Conservation (phyloP, 2,113 vertebrate species). For the Planiliza haematocheilus region DNA sequence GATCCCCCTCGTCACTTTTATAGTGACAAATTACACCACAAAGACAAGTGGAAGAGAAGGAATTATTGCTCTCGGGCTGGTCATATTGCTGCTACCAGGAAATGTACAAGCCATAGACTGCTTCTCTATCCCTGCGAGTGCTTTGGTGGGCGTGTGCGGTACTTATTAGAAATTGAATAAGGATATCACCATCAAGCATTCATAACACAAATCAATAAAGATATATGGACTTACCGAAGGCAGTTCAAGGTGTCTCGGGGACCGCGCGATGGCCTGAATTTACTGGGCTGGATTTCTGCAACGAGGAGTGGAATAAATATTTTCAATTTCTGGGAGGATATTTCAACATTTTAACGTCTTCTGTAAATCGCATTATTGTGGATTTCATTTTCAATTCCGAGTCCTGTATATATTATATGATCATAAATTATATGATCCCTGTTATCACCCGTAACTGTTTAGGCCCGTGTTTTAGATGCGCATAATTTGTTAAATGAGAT, state of each 20-base stretch:
- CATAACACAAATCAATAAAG: slow-evolving; percentile 81
- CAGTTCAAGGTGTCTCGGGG: slow-evolving; percentile 70
- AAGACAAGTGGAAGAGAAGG: slow-evolving; percentile 78
- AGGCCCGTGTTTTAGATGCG: slow-evolving; percentile 1
- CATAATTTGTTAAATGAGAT: no score
- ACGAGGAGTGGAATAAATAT: slow-evolving; percentile 34
- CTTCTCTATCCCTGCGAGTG: slow-evolving; percentile 48
- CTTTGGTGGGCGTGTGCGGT: slow-evolving; percentile 62
- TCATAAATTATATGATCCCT: neutral
- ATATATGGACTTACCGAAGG: slow-evolving; percentile 81
- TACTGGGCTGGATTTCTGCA: slow-evolving; percentile 77
- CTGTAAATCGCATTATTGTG: neutral
- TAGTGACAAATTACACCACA: slow-evolving; percentile 80
- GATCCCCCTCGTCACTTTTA: slow-evolving; percentile 77
- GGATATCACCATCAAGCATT: slow-evolving; percentile 78
- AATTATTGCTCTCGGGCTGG: slow-evolving; percentile 76
- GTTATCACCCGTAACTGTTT: neutral
- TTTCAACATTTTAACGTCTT: neutral
- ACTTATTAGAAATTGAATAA: slow-evolving; percentile 80
- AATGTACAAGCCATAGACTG: slow-evolving; percentile 59
- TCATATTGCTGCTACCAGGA: slow-evolving; percentile 67
- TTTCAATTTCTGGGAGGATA: slow-evolving; percentile 9
- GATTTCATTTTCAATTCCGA: neutral
- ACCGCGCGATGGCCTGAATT: slow-evolving; percentile 63
- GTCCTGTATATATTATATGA: neutral